Evolutionary conservation across 2,888 invertebrate species (phyloP).

Genomic region (Callimorpha dominula): DNA sequence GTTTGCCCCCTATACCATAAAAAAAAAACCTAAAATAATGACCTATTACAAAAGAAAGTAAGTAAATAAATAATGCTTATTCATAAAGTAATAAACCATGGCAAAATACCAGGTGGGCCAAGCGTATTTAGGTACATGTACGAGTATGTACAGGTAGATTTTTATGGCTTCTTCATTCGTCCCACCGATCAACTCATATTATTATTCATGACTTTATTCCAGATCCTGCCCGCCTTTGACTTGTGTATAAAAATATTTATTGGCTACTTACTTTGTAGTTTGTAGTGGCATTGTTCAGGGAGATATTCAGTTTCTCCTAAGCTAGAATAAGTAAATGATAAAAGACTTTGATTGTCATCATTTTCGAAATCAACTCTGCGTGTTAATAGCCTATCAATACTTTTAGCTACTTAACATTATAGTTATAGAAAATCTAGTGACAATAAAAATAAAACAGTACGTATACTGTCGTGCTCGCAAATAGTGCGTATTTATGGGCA

Average conservation of each 20-base stretch:
- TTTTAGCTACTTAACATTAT: not conserved
- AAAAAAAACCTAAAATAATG: no score
- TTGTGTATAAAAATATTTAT: not conserved
- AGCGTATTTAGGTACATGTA: no score
- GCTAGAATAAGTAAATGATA: not conserved
- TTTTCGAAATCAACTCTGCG: not conserved
- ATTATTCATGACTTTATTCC: not conserved
- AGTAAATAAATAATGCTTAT: not conserved
- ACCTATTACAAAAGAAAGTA: not conserved
- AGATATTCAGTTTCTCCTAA: not conserved
- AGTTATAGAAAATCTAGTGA: no score
- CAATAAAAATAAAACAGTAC: not conserved
- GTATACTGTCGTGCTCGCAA: not conserved
- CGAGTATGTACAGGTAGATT: no score
- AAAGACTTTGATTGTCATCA: not conserved
- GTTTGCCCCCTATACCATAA: no score
- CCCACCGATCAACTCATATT: no score
- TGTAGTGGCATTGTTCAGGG: not conserved
- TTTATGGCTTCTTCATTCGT: no score
- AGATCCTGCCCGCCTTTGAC: not conserved
- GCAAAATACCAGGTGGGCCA: not conserved
- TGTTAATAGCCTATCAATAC: not conserved
- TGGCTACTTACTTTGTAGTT: not conserved
- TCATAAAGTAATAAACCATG: not conserved
- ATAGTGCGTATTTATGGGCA: no score